Conservation (phyloP, 2,113 vertebrate species). For the Patagioenas fasciata region DNA sequence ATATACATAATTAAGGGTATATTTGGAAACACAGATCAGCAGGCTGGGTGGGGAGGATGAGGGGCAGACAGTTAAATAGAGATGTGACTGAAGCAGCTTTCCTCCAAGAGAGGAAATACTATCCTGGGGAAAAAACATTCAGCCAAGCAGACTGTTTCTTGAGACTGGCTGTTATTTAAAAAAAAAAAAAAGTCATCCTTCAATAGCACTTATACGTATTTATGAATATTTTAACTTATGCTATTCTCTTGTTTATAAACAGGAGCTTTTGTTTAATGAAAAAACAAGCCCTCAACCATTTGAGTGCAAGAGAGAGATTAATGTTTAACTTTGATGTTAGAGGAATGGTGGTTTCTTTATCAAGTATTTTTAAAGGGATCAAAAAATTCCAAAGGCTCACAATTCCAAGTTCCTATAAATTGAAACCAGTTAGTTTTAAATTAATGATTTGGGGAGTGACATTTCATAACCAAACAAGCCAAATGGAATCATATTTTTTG, state of each 20-base stretch:
- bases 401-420: neutral
- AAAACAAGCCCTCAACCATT: neutral
- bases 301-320: neutral
- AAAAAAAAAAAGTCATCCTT: neutral
- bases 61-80: conserved; percentile 27
- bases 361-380: neutral
- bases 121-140: conserved; percentile 15
- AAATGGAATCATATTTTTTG: neutral
- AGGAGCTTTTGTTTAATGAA: neutral
- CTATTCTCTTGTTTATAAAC: neutral
- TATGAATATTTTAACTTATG: neutral
- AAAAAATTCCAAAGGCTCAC: neutral
- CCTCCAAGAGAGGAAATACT: conserved; percentile 49
- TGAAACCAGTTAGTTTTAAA: neutral
- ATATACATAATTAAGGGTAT: conserved; percentile 14
- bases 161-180: neutral
- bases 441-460: neutral
- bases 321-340: neutral
- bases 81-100: conserved; percentile 12
- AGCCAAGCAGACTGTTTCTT: neutral
- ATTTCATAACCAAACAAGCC: neutral
- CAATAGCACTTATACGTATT: neutral
- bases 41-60: conserved; percentile 31
- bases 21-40: conserved; percentile 27
- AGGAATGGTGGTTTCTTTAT: neutral